Base-by-base conservation (phyloP, 1,140 invertebrate genomes). In the Aricia agestis region DNA sequence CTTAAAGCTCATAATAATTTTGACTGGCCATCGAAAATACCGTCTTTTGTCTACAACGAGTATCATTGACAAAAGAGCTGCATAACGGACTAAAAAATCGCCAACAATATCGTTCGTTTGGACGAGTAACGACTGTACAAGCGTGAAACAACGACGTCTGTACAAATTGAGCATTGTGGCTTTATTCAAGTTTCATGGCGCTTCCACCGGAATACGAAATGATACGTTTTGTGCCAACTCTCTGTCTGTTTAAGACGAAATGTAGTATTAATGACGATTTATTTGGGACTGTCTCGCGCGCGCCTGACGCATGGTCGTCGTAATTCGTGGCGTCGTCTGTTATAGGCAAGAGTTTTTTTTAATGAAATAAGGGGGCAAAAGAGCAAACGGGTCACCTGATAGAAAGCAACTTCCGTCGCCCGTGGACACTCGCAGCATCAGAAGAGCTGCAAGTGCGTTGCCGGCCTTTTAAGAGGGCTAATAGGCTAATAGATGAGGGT, bases 181-280 rank as follows among this genome's bases (percentile, higher is more conserved):
- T 52, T 52, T 52, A 52, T 52, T 52, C 45, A 52, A 52, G 45
- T 52, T 52, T 52, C 45, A 52, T 52, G 45, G 45, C 45, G 45
- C 45, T 15, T 25, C 11, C 45, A 15, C 45, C 45, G 45, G 45
- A 52, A 52, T 52, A 52, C 45, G 11, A 52, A 52, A 52, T 52
- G 11, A 52, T 52, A 52, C 45, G 45, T 52, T 52, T 52, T 52
- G 45, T 52, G 45, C 45, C 45, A 52, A 52, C 45, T 52, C 45
- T 1, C 45, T 52, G 45, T 52, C 45, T 52, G 10, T 52, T 36
- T 36, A 36, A 36, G 36, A 52, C 45, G 45, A 52, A 52, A 52
- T 52, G 45, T 9, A 15, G 45, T 52, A 52, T 52, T 52, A 52
- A 52, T 52, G 45, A 15, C 11, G 45, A 52, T 52, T 52, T 52